Base-by-base conservation (phyloP, 2,888 invertebrate genomes). In the Hypercompe scribonia region DNA sequence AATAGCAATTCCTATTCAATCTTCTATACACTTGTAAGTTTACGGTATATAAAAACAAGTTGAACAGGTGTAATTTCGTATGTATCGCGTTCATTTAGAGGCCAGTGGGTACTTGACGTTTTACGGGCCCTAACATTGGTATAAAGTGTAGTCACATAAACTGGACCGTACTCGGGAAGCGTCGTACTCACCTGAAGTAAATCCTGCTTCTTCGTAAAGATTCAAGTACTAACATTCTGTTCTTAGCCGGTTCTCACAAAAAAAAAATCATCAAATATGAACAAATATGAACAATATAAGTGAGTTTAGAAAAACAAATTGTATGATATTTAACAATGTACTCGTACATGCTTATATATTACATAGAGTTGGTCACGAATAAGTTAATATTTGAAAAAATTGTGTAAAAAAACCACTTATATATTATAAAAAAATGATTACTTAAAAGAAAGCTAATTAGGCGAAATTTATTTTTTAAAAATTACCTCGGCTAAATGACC, bases 91-190 rank as follows among this genome's bases (percentile, higher is more conserved):
- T 84, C 77, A 82, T 84, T 82, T 80, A 74, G 77, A 74, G 76
- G 67, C 78, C 71, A 75, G 75, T 64, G 46, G 70, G 77, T 68
- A 81, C 83, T 80, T 80, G 81, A 78, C 76, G 81, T 77, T 85
- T 87, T 86, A 87, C 81, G 78, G 79, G 71, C 80, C 78, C 79
- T 83, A 85, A 81, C 80, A 81, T 81, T 79, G 74, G 78, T 80
- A 76, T 81, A 81, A 83, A 82, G 72, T 78, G 73, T 73, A 77
- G 79, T 76, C 75, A 74, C 77, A 79, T 82, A 86, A 81, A 85
- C 82, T 77, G 76, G 76, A 82, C 78, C 73, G 77, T 81, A 78
- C 80, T 75, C 71, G 72, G 75, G 73, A 50, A 75, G 31, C 18
- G 54, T 54, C 64, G 73, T 71, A 79, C 73, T 70, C 72, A 72